A percentile compares a stretch with the other conserved stretches of the same genome.
phyloP scores from a whole-genome alignment of 2,888 invertebrate genomes.

The Drosophila meridiana region DNA sequence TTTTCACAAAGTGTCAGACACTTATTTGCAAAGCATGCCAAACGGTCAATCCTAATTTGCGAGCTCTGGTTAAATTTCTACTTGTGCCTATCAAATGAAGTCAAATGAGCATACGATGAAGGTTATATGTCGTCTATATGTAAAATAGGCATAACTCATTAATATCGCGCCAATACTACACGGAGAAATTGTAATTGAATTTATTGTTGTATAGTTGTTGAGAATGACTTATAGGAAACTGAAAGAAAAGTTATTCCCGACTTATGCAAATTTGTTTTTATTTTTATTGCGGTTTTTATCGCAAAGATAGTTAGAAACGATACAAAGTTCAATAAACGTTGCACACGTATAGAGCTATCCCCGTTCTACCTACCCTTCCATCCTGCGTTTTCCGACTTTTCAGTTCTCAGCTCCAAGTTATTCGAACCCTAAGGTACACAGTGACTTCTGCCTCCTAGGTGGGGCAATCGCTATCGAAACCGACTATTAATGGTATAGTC shows the following conservation, averaged over 20 bases:
- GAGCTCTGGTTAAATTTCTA: too few species aligned
- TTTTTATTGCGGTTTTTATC: background rate
- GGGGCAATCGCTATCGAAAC: constrained; percentile 11
- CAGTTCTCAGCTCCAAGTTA: background rate
- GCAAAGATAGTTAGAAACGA: background rate
- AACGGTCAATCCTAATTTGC: too few species aligned
- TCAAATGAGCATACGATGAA: too few species aligned
- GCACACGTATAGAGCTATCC: background rate
- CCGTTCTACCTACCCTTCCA: background rate
- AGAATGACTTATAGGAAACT: background rate
- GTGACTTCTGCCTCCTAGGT: constrained; percentile 9
- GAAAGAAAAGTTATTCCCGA: background rate
- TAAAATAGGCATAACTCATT: too few species aligned
- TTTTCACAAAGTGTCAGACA: too few species aligned
- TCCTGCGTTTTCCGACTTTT: background rate
- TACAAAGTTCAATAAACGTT: constrained; percentile 26
- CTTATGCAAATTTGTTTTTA: constrained; percentile 2
- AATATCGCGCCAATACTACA: too few species aligned
- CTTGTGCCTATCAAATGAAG: too few species aligned
- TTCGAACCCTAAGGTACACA: background rate
- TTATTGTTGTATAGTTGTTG: background rate
- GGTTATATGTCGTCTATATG: too few species aligned
- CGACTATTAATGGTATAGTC: constrained; percentile 17
- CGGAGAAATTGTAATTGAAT: too few species aligned
- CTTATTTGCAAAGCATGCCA: too few species aligned